A percentile compares a stretch with the other conserved stretches of the same genome.
Evolutionary conservation across 2,888 invertebrate genomes (phyloP).

Genomic region (Nephrotoma flavescens): DNA sequence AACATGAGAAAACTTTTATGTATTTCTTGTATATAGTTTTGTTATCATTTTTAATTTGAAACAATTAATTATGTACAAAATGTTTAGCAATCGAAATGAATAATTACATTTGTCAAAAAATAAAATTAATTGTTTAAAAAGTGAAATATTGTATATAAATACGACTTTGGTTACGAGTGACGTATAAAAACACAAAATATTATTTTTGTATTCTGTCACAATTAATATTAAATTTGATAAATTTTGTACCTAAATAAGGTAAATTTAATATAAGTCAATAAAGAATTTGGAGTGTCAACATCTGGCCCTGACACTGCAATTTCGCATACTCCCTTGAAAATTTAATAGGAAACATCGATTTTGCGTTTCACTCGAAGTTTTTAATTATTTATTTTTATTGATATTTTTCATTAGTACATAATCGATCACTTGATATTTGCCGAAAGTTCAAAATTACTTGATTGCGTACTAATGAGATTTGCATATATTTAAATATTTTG

Average conservation of each 20-base stretch:
- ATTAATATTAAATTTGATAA: background rate
- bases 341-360: too few species aligned
- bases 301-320: too few species aligned
- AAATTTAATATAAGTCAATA: background rate
- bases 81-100: background rate
- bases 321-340: too few species aligned
- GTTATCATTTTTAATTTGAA: background rate
- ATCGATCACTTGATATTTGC: too few species aligned
- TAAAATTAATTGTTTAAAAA: background rate
- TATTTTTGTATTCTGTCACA: background rate
- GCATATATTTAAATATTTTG: too few species aligned
- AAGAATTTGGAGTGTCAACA: too few species aligned
- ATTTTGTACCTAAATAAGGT: background rate
- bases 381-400: too few species aligned
- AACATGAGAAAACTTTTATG: background rate
- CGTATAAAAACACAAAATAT: background rate
- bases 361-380: too few species aligned
- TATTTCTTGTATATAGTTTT: background rate
- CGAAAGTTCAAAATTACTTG: too few species aligned
- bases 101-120: background rate
- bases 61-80: background rate
- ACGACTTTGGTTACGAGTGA: background rate
- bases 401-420: too few species aligned
- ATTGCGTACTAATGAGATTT: too few species aligned
- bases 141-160: background rate